Percentiles rank a stretch among this genome's conserved stretches.
Evolutionary conservation across 2,797 vertebrate genomes (phyloP).

Genomic region (Typhlichthys subterraneus): DNA sequence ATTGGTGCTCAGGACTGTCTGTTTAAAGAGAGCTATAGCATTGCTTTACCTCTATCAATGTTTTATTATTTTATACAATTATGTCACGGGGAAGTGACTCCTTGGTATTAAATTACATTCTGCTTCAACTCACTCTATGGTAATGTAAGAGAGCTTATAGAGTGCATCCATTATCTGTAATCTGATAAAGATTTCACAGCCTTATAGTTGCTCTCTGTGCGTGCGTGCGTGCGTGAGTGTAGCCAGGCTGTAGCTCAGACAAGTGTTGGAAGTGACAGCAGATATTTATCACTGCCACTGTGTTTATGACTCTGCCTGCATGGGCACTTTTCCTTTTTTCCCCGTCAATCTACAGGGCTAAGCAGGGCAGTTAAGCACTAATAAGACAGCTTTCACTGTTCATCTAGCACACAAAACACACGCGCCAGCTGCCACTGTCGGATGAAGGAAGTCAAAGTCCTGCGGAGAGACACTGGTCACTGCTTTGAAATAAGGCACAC

Average conservation of each 20-base stretch:
- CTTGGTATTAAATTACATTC: slow-evolving; percentile 48
- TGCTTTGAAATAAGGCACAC: slow-evolving; percentile 50
- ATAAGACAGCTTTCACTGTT: slow-evolving; percentile 65
- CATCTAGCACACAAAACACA: slow-evolving; percentile 39
- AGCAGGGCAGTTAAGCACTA: slow-evolving; percentile 58
- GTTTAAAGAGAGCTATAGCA: slow-evolving; percentile 25
- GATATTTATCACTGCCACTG: slow-evolving; percentile 77
- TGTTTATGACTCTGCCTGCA: slow-evolving; percentile 63
- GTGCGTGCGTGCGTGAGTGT: slow-evolving; percentile 31
- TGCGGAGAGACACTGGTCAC: slow-evolving; percentile 47
- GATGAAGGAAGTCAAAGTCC: slow-evolving; percentile 54
- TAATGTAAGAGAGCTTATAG: slow-evolving; percentile 65
- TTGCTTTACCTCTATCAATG: slow-evolving; percentile 48
- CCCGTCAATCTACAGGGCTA: slow-evolving; percentile 58
- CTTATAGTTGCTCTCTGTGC: slow-evolving; percentile 19
- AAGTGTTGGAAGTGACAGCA: slow-evolving; percentile 75
- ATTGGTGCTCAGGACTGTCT: slow-evolving; percentile 8
- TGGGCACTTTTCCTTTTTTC: slow-evolving; percentile 49
- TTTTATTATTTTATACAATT: slow-evolving; percentile 54
- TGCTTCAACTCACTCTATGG: slow-evolving; percentile 48
- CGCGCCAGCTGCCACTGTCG: slow-evolving; percentile 28
- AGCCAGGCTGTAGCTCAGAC: slow-evolving; percentile 62
- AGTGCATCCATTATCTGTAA: slow-evolving; percentile 72
- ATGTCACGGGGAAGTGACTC: slow-evolving; percentile 55
- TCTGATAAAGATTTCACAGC: slow-evolving; percentile 67